phyloP scores from a whole-genome alignment of 2,888 invertebrate species.

The Orthosia incerta region DNA sequence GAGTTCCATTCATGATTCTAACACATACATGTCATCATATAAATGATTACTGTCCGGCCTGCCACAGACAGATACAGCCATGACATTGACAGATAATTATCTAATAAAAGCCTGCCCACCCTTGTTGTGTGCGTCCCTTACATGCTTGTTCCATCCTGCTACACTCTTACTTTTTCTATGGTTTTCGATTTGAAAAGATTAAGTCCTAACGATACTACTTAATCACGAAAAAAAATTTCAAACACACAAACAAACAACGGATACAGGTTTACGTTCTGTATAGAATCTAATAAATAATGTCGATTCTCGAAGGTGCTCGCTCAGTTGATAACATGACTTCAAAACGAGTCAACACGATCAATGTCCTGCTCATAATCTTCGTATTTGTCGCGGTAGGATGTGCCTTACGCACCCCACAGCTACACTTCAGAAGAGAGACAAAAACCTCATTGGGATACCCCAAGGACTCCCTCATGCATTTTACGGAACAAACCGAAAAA shows the following conservation, averaged over 20 bases:
- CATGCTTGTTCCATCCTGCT: too few relatives aligned
- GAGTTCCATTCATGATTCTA: too few relatives aligned
- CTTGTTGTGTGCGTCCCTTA: too few relatives aligned
- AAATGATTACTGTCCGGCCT: too few relatives aligned
- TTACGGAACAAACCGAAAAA: slow-evolving; percentile 71
- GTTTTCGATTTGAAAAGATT: neutral
- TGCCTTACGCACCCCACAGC: slow-evolving; percentile 56
- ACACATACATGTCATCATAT: too few relatives aligned
- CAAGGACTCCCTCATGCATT: slow-evolving; percentile 70
- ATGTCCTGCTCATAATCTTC: slow-evolving; percentile 63
- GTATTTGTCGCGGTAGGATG: slow-evolving; percentile 60
- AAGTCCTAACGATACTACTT: too few relatives aligned
- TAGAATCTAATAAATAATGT: slow-evolving; percentile 10
- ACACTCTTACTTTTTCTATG: too few relatives aligned
- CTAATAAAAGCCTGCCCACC: too few relatives aligned
- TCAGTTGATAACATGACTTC: slow-evolving; percentile 74
- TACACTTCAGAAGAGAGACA: slow-evolving; percentile 64
- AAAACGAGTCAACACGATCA: slow-evolving; percentile 69
- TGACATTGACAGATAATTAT: too few relatives aligned
- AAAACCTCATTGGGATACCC: slow-evolving; percentile 72
- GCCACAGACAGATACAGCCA: too few relatives aligned
- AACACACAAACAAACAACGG: slow-evolving; percentile 9
- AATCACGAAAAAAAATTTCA: accelerated
- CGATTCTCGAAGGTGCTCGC: slow-evolving; percentile 17
- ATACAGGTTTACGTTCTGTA: slow-evolving; percentile 16